Conservation (phyloP, 92 coral and sea anemone genomes). For the Epizoanthus stellaris region DNA sequence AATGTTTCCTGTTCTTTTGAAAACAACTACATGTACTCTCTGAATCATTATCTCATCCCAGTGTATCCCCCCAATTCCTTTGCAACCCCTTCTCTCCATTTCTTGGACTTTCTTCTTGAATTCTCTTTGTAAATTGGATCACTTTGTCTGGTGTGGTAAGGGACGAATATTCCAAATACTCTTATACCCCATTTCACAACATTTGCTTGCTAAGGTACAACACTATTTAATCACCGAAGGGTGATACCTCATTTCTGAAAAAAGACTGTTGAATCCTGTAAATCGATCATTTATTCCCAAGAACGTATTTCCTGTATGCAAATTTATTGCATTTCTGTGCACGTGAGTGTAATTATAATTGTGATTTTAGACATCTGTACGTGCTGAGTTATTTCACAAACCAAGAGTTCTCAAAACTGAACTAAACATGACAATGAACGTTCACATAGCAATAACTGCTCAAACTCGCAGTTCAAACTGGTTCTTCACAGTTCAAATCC, state of each 20-base stretch:
- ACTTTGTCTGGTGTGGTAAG: slow-evolving; percentile 41
- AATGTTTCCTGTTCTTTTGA: slow-evolving; percentile 61
- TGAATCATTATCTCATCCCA: slow-evolving; percentile 63
- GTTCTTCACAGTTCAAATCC: too few species aligned
- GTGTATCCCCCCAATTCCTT: slow-evolving; percentile 66
- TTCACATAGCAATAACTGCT: too few species aligned
- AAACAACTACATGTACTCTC: slow-evolving; percentile 50
- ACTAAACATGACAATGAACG: too few species aligned
- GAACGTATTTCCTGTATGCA: too few species aligned
- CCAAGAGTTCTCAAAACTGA: too few species aligned
- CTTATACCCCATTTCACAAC: neutral
- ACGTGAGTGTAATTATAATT: too few species aligned
- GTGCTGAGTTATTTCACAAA: too few species aligned
- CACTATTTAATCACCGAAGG: slow-evolving; percentile 11
- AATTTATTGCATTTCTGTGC: too few species aligned
- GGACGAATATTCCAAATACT: slow-evolving; percentile 32
- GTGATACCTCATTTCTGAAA: slow-evolving; percentile 1
- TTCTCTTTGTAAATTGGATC: slow-evolving; percentile 50
- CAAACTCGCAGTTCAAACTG: too few species aligned
- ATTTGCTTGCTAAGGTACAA: slow-evolving; percentile 13
- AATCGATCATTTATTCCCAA: too few species aligned
- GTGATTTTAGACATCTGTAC: too few species aligned
- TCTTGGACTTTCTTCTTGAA: slow-evolving; percentile 49
- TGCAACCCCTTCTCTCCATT: slow-evolving; percentile 53
- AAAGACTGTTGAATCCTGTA: too few species aligned